A percentile compares a stretch with the other conserved stretches of the same genome.
These are phyloP conservation scores for Syngnathus rostellatus DNA, from an alignment of 2,797 vertebrate species.

Conservation along the genomic window DNA sequence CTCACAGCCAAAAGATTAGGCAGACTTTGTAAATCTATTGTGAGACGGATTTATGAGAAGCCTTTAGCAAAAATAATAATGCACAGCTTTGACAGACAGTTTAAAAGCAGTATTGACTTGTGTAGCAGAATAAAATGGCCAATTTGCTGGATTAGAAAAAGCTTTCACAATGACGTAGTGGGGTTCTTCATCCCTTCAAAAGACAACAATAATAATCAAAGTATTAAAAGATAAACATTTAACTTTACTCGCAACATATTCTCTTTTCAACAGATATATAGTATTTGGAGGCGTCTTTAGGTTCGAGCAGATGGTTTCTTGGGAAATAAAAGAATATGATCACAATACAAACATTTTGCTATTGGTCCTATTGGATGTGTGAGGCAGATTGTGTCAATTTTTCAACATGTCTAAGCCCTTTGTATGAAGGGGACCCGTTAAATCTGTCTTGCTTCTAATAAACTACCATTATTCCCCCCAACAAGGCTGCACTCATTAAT, in stretches of 20 bases:
- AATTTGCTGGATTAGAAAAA: background rate
- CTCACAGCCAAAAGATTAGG: background rate
- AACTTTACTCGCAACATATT: background rate
- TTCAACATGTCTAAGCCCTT: constrained; percentile 79
- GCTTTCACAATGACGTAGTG: background rate
- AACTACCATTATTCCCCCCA: constrained; percentile 83
- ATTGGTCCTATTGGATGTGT: constrained; percentile 65
- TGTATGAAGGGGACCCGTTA: constrained; percentile 75
- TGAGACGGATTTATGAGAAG: background rate
- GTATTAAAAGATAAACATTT: background rate
- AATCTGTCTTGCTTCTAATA: constrained; percentile 76
- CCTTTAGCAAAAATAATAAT: background rate
- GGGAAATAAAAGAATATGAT: constrained; percentile 66
- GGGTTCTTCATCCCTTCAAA: background rate
- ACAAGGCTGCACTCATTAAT: constrained; percentile 91
- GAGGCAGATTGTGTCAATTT: constrained; percentile 85
- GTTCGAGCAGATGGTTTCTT: constrained; percentile 75
- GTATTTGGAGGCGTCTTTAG: background rate
- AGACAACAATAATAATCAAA: background rate
- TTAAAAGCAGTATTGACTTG: background rate
- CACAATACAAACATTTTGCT: constrained; percentile 77
- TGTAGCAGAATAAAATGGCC: background rate
- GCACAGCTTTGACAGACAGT: background rate
- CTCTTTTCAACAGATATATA: background rate
- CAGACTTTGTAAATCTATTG: background rate